Percentiles rank a stretch among this genome's conserved stretches.
Evolutionary conservation across 2,113 vertebrate species (phyloP).

Genomic region (Protobothrops mucrosquamatus): DNA sequence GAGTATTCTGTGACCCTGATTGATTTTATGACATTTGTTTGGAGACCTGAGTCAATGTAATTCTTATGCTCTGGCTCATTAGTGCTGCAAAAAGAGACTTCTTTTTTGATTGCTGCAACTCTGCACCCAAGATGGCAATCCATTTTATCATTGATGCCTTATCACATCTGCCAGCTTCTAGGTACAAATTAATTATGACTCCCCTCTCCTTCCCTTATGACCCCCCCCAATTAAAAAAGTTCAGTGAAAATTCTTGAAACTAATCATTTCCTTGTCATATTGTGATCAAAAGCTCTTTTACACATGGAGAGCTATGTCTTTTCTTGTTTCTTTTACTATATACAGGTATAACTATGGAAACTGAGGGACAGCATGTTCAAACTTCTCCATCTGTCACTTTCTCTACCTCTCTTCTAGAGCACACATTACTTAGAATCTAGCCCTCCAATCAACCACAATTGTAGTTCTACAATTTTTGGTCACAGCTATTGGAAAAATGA

Average conservation of each 20-base stretch:
- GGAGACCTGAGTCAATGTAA: not conserved
- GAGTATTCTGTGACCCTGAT: not conserved
- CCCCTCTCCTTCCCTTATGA: not conserved
- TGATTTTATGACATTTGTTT: not conserved
- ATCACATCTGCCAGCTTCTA: not conserved
- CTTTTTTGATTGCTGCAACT: not conserved
- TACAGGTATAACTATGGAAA: not conserved
- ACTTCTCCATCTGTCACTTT: not conserved
- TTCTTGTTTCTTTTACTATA: not conserved
- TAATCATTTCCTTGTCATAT: not conserved
- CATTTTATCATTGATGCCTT: not conserved
- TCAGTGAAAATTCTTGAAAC: not conserved
- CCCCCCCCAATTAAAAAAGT: not conserved
- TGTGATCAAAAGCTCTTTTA: not conserved
- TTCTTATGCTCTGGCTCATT: not conserved
- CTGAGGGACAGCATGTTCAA: not conserved
- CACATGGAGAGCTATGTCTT: not conserved
- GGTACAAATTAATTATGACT: not conserved
- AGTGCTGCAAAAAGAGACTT: not conserved
- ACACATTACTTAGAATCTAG: not conserved
- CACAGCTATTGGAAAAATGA: not conserved
- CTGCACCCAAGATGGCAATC: not conserved
- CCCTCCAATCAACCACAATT: not conserved
- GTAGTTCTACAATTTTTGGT: not conserved
- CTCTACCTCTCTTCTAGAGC: not conserved